These are phyloP conservation scores for Sarcophaga rosellei DNA, from an alignment of 2,888 invertebrate genomes.

Conservation along the genomic window DNA sequence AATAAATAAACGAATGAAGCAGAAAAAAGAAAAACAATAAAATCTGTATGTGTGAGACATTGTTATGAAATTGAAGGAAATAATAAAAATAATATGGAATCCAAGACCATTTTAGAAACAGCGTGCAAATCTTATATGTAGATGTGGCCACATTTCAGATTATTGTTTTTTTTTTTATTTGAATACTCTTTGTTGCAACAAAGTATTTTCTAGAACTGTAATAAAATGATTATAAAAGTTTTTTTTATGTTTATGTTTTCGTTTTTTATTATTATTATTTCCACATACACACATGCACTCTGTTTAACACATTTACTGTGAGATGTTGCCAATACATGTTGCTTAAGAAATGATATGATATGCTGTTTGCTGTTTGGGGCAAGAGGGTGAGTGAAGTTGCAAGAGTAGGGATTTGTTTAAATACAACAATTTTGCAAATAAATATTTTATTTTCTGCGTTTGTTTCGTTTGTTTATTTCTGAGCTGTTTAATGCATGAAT, in stretches of 20 bases:
- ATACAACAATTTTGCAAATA: slow-evolving; percentile 53
- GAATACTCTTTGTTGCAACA: slow-evolving; percentile 56
- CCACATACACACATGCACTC: slow-evolving; percentile 29
- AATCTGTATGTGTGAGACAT: no score
- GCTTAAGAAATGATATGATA: no score
- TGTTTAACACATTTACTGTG: not conserved
- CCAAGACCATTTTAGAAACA: no score
- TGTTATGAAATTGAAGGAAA: no score
- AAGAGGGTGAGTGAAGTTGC: no score
- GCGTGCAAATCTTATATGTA: no score
- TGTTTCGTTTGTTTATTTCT: slow-evolving; percentile 11
- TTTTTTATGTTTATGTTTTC: slow-evolving; percentile 24
- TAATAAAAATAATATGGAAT: no score
- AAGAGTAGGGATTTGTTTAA: not conserved
- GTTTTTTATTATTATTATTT: slow-evolving; percentile 2
- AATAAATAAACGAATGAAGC: no score
- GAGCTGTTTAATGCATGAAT: slow-evolving; percentile 62
- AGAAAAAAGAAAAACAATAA: no score
- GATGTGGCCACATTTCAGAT: no score
- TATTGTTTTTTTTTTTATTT: not conserved
- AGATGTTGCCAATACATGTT: not conserved
- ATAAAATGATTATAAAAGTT: slow-evolving; percentile 63
- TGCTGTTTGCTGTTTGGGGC: no score
- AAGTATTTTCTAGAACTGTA: slow-evolving; percentile 59
- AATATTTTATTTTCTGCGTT: slow-evolving; percentile 60